A percentile compares a stretch with the other conserved stretches of the same genome.
phyloP scores from a whole-genome alignment of 2,113 vertebrate genomes.

The Salvator merianae region DNA sequence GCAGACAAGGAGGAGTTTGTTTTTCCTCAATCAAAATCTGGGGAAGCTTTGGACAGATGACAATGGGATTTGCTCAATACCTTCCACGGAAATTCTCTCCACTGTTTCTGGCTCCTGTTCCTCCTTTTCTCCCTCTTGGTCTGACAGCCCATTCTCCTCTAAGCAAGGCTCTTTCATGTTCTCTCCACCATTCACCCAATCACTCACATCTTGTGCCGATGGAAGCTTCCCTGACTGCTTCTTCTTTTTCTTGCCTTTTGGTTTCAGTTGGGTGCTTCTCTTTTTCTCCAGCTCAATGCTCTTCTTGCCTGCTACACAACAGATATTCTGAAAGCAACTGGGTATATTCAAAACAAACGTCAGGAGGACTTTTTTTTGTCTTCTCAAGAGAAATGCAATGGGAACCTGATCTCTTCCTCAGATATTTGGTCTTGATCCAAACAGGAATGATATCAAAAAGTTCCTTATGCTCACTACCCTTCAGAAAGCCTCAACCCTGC shows the following conservation, averaged over 20 bases:
- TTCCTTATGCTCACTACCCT: not conserved
- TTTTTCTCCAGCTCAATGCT: constrained; percentile 84
- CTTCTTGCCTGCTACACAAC: constrained; percentile 83
- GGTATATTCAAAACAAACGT: not conserved
- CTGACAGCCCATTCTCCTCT: constrained; percentile 70
- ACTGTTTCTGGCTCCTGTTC: constrained; percentile 47
- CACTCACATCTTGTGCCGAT: constrained; percentile 55
- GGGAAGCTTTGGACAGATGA: not conserved
- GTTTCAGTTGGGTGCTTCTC: constrained; percentile 72
- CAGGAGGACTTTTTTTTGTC: not conserved
- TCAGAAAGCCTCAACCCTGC: not conserved
- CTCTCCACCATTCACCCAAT: constrained; percentile 65
- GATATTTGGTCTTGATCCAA: not conserved
- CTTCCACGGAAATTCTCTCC: constrained; percentile 28
- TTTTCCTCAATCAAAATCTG: not conserved
- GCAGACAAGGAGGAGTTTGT: not conserved
- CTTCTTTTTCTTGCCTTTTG: constrained; percentile 88
- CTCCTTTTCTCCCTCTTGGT: constrained; percentile 76
- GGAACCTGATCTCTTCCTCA: not conserved
- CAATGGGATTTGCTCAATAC: constrained; percentile 52
- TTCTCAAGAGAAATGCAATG: not conserved
- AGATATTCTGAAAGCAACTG: not conserved
- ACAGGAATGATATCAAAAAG: not conserved
- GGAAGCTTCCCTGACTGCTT: constrained; percentile 58
- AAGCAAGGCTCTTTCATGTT: constrained; percentile 42